Evolutionary conservation across 1,140 invertebrate species (phyloP).

Genomic region (Drosophila triauraria): DNA sequence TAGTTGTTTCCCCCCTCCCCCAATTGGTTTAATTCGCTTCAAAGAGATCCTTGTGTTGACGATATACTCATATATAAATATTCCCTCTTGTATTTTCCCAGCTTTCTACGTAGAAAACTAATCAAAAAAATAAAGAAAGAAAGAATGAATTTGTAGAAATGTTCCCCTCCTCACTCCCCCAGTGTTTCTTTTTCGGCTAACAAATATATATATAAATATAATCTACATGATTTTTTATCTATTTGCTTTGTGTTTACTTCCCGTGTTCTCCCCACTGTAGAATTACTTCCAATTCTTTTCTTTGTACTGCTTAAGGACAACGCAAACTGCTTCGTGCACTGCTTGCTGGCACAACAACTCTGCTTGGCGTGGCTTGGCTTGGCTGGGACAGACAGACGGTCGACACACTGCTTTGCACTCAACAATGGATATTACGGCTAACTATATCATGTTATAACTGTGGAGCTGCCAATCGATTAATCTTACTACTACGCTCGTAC

Average conservation of each 20-base stretch:
- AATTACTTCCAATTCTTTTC: slow-evolving; percentile 31
- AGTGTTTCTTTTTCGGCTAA: slow-evolving; percentile 28
- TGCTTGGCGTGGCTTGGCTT: background rate
- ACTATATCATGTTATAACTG: slow-evolving; percentile 4
- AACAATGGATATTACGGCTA: slow-evolving; percentile 11
- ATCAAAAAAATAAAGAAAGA: slow-evolving; percentile 11
- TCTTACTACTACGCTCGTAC: slow-evolving; percentile 3
- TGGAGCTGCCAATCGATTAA: slow-evolving; percentile 13
- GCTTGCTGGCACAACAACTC: background rate
- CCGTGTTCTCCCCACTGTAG: slow-evolving; percentile 13
- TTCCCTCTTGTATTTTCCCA: slow-evolving; percentile 9
- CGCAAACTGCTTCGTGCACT: background rate
- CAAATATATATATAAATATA: slow-evolving; percentile 53
- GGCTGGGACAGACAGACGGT: slow-evolving; percentile 6
- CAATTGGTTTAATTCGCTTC: slow-evolving; percentile 50
- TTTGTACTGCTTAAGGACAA: slow-evolving; percentile 24
- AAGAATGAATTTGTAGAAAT: slow-evolving; percentile 16
- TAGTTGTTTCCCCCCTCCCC: background rate
- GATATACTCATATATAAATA: slow-evolving; percentile 42
- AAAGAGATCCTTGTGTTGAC: slow-evolving; percentile 70
- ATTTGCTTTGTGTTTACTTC: slow-evolving; percentile 22
- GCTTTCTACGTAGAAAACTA: slow-evolving; percentile 30
- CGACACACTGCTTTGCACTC: slow-evolving; percentile 8
- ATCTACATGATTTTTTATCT: slow-evolving; percentile 41
- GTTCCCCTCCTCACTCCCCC: slow-evolving; percentile 22